phyloP scores from a whole-genome alignment of 2,113 vertebrate genomes.

The Loxodonta africana region DNA sequence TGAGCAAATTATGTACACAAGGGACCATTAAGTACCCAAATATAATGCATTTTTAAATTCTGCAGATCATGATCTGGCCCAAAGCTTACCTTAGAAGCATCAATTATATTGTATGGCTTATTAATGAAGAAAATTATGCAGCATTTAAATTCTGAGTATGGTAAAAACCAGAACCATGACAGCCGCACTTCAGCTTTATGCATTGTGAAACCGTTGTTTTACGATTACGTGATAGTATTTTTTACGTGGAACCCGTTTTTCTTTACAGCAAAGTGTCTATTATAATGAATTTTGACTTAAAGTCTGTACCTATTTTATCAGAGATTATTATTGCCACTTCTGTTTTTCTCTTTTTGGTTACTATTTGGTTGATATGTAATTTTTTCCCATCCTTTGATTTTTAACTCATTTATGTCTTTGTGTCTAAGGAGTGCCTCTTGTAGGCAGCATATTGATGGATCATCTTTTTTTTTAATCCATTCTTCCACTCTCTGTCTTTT shows the following conservation, averaged over 20 bases:
- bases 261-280: neutral
- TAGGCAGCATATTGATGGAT: no score
- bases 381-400: no score
- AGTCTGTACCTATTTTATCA: no score
- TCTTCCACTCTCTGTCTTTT: no score
- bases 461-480: no score
- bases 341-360: no score
- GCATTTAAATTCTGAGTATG: neutral
- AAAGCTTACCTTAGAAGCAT: conserved; percentile 22
- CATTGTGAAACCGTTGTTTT: conserved; percentile 19
- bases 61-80: neutral
- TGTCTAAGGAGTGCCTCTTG: no score
- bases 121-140: conserved; percentile 8
- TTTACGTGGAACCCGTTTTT: neutral
- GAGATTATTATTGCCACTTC: no score
- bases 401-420: no score
- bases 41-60: conserved; percentile 43
- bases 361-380: no score
- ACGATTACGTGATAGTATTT: neutral
- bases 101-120: neutral
- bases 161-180: neutral
- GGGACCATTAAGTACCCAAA: conserved; percentile 19
- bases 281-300: neutral
- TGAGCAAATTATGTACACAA: neutral
- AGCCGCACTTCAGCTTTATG: neutral